phyloP scores from a whole-genome alignment of 2,797 vertebrate species.

The Eptatretus atami region DNA sequence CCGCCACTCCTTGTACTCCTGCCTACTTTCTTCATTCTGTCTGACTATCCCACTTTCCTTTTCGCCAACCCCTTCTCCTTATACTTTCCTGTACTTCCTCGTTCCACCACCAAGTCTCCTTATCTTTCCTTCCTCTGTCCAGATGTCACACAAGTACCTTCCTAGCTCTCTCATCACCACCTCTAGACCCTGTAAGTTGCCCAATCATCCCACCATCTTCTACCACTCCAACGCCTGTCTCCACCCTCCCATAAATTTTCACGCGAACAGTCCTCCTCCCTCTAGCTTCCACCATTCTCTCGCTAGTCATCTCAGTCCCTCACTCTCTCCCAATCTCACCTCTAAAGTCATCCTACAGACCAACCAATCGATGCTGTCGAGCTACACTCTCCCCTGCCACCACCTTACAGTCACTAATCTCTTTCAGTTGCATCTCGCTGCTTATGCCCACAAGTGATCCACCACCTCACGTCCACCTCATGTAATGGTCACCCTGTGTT shows the following conservation, averaged over 20 bases:
- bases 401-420: not conserved
- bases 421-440: not conserved
- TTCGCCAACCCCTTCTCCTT: too few relatives aligned
- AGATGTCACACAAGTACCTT: too few relatives aligned
- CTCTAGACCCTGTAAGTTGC: too few relatives aligned
- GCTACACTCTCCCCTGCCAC: not conserved
- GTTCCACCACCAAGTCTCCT: too few relatives aligned
- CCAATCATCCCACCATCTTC: not conserved
- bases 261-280: not conserved
- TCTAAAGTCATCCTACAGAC: not conserved
- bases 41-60: too few relatives aligned
- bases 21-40: too few relatives aligned
- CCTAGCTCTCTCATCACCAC: too few relatives aligned
- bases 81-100: too few relatives aligned
- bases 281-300: not conserved
- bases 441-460: not conserved
- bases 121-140: too few relatives aligned
- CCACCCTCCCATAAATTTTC: not conserved
- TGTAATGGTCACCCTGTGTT: not conserved
- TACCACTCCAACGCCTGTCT: not conserved
- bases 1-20: too few relatives aligned
- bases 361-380: too few relatives aligned
- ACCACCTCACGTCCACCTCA: not conserved
- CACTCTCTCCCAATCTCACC: not conserved
- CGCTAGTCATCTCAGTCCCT: not conserved